phyloP scores from a whole-genome alignment of 2,888 invertebrate species.

The Cosmia trapezina region DNA sequence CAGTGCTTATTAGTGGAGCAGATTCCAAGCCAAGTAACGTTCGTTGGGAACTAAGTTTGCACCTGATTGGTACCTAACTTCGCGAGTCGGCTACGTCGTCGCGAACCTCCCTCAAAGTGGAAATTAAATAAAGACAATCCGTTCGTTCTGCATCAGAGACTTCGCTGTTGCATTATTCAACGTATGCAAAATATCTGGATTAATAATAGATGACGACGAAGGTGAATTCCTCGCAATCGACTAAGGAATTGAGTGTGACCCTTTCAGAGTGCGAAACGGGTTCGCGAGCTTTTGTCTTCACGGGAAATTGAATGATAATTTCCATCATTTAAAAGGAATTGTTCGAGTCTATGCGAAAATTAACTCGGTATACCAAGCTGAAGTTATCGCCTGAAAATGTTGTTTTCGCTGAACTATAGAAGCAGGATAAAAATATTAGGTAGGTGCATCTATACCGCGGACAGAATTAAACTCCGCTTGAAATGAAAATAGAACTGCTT shows the following conservation, averaged over 20 bases:
- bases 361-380: slow-evolving; percentile 21
- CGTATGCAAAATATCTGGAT: slow-evolving; percentile 84
- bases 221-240: slow-evolving; percentile 80
- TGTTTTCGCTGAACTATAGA: slow-evolving; percentile 20
- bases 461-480: slow-evolving; percentile 56
- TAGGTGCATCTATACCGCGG: slow-evolving; percentile 26
- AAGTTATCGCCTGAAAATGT: slow-evolving; percentile 23
- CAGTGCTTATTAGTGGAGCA: slow-evolving; percentile 56
- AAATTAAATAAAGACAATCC: slow-evolving; percentile 86
- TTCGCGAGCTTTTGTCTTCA: slow-evolving; percentile 74
- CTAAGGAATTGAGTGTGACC: slow-evolving; percentile 78
- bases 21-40: slow-evolving; percentile 61
- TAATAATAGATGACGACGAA: slow-evolving; percentile 85
- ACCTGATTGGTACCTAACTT: slow-evolving; percentile 74
- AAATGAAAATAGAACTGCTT: slow-evolving; percentile 64
- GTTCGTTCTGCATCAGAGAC: slow-evolving; percentile 80
- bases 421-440: slow-evolving; percentile 49
- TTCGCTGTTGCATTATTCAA: slow-evolving; percentile 83
- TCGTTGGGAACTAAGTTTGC: slow-evolving; percentile 69
- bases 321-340: slow-evolving; percentile 60
- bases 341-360: slow-evolving; percentile 44
- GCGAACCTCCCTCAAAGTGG: slow-evolving; percentile 72
- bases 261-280: slow-evolving; percentile 78
- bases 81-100: slow-evolving; percentile 67
- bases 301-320: slow-evolving; percentile 75